Evolutionary conservation across 2,888 invertebrate genomes (phyloP).

Genomic region (Rhynchonema sp.): DNA sequence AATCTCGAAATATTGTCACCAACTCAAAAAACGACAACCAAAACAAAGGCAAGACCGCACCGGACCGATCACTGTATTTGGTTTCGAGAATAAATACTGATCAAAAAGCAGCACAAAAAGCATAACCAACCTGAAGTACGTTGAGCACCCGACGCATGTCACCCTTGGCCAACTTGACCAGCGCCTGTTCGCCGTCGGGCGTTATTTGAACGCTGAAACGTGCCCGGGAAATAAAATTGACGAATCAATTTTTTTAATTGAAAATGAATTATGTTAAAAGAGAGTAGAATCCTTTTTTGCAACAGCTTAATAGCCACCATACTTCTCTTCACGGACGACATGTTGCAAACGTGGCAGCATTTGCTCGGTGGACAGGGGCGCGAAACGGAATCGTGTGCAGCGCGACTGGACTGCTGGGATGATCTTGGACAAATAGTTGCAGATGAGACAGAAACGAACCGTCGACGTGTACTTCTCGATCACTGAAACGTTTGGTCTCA

Average conservation of each 20-base stretch:
- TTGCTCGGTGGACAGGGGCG: slow-evolving; percentile 59
- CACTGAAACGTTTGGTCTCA: slow-evolving; percentile 40
- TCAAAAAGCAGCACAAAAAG: background rate
- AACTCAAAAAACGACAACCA: too few species aligned
- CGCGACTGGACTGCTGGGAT: slow-evolving; percentile 97
- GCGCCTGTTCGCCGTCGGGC: slow-evolving; percentile 67
- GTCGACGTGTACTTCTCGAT: slow-evolving; percentile 98
- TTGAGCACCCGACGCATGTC: slow-evolving; percentile 98
- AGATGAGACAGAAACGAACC: slow-evolving; percentile 91
- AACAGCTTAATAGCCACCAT: too few species aligned
- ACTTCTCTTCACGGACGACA: slow-evolving; percentile 40
- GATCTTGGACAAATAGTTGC: slow-evolving; percentile 93
- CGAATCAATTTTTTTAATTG: background rate
- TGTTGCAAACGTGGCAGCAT: slow-evolving; percentile 69
- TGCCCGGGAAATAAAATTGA: too few species aligned
- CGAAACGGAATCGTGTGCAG: slow-evolving; percentile 87
- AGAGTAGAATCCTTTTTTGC: too few species aligned
- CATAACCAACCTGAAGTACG: slow-evolving; percentile 55
- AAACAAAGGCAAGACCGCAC: too few species aligned
- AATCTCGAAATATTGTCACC: too few species aligned
- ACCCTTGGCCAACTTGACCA: slow-evolving; percentile 70
- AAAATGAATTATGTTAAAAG: too few species aligned
- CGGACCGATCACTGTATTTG: too few species aligned
- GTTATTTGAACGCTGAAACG: too few species aligned
- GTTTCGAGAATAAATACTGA: background rate